Evolutionary conservation across 2,113 vertebrate genomes (phyloP).

Genomic region (Trinectes maculatus): DNA sequence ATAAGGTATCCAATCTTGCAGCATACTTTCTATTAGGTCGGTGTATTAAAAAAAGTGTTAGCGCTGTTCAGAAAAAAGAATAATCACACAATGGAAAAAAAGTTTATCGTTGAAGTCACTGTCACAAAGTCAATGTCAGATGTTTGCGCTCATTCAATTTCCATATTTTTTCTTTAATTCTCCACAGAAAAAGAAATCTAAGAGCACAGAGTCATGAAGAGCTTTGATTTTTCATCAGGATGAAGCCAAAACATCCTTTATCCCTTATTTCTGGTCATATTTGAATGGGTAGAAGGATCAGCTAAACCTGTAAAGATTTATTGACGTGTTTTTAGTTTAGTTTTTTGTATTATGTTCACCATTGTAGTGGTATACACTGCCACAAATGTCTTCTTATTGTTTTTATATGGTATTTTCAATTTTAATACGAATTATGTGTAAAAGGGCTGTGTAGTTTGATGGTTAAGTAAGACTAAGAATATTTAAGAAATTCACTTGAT

Average conservation of each 20-base stretch:
- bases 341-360: neutral
- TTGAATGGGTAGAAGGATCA: neutral
- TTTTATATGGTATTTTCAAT: slow-evolving; percentile 1
- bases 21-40: too few relatives aligned
- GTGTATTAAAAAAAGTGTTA: too few relatives aligned
- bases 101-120: too few relatives aligned
- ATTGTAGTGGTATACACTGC: too few relatives aligned
- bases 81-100: too few relatives aligned
- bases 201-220: slow-evolving; percentile 39
- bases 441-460: neutral
- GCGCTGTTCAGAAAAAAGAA: too few relatives aligned
- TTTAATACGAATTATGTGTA: slow-evolving; percentile 1
- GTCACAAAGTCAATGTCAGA: too few relatives aligned
- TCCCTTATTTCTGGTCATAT: neutral
- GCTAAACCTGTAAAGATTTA: slow-evolving; percentile 21
- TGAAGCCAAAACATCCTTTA: neutral
- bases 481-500: neutral
- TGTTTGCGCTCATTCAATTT: too few relatives aligned
- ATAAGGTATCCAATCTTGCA: slow-evolving; percentile 49
- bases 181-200: slow-evolving; percentile 71
- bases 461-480: neutral
- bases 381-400: slow-evolving; percentile 2
- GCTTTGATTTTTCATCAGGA: neutral
- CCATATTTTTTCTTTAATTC: slow-evolving; percentile 13
- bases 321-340: neutral